Base-by-base conservation (phyloP, 2,797 vertebrate genomes). In the Strix occidentalis region DNA sequence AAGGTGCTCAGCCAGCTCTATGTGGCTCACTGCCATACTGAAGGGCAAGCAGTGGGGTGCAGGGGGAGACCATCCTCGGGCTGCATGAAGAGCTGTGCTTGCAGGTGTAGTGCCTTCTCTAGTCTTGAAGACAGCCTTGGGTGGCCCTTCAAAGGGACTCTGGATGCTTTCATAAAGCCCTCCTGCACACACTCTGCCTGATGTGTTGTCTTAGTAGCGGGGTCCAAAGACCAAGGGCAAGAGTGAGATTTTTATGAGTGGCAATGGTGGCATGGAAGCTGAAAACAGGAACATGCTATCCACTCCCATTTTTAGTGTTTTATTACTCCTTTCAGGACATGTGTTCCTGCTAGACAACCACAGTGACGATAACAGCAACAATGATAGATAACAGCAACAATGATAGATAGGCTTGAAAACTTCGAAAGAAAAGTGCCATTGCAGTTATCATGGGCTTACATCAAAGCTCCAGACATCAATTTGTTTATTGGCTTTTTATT, bases 261-360 rank as follows among this genome's bases (percentile, higher is more conserved):
- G 23, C 39, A 6, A 4, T 15, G 15, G 35, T 56, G 74, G 50
- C 76, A 56, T 50, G 29, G 46, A 80, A 91, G 28, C 43, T 41
- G 35, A 83, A 78, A 85, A 74, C 48, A 89, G 88, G 43, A 84
- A 28, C 50, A 9, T 48, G 54, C 53, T 76, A 54, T 37, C 78
- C 60, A n/a, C 91, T 82, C 85, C 83, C 28, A 43, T 29, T 95
- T 96, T 94, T 81, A 93, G 77, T 84, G 81, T 28, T 97, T 97
- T 97, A 97, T 94, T 78, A 63, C 78, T 82, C 43, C 54, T 96
- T 56, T 93, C 39, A 93, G 81, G 56, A 86, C 18, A 2, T 29
- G 3, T 60, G 66, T 75, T 92, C 87, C 81, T 79, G 43, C 33
- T 65, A 8, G 45, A 29, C 16, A 66, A 41, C 37, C 70, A 14